These are phyloP conservation scores for Percina caprodes DNA, from an alignment of 2,113 vertebrate species.

Conservation along the genomic window DNA sequence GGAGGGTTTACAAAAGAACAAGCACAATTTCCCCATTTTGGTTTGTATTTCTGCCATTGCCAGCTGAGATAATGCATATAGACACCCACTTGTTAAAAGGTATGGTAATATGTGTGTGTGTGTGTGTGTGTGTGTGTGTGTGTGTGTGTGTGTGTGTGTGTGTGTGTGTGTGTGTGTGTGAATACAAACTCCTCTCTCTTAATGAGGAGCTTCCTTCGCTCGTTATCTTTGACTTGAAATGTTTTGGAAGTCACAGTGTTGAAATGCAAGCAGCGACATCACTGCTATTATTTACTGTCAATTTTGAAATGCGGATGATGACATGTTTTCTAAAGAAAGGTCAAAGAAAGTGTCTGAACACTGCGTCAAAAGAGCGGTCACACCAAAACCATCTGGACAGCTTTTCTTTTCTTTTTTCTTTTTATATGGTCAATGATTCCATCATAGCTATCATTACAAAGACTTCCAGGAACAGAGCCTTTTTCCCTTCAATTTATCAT, in stretches of 20 bases:
- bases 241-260: not conserved
- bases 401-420: not conserved
- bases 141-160: too few relatives aligned
- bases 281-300: not conserved
- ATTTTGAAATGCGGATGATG: not conserved
- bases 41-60: conserved; percentile 30
- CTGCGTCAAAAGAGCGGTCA: not conserved
- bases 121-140: too few relatives aligned
- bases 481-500: not conserved
- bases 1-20: conserved; percentile 19
- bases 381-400: not conserved
- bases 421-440: too few relatives aligned
- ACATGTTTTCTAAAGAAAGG: not conserved
- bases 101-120: conserved; percentile 6
- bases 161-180: not conserved
- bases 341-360: not conserved
- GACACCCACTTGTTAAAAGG: conserved; percentile 33
- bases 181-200: not conserved
- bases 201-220: not conserved
- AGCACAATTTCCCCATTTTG: conserved; percentile 11
- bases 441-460: not conserved
- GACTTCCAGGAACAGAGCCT: not conserved
- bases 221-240: not conserved
- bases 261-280: not conserved
- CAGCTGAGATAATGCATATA: conserved; percentile 17